Conservation (phyloP, 2,888 invertebrate genomes). For the Esperia sulphurella region DNA sequence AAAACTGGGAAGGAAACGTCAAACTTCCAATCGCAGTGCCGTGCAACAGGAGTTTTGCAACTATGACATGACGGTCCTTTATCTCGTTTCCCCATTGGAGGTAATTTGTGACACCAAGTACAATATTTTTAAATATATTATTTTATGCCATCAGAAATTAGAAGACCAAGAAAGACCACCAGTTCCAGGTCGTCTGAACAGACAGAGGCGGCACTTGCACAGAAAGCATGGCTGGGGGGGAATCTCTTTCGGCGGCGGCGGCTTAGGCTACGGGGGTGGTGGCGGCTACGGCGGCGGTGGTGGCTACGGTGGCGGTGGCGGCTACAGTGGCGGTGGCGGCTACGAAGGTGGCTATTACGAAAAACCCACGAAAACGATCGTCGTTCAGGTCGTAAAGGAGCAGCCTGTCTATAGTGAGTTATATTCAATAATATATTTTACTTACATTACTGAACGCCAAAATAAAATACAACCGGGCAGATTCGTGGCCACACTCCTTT, state of each 20-base stretch:
- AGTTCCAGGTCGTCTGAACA: slow-evolving; percentile 26
- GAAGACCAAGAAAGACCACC: slow-evolving; percentile 52
- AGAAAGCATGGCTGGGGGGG: slow-evolving; percentile 29
- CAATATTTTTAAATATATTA: background rate
- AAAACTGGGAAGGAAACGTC: no score
- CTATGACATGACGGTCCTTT: no score
- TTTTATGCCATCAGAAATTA: slow-evolving; percentile 46
- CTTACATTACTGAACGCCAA: no score
- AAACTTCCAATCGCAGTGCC: no score
- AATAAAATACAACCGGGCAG: no score
- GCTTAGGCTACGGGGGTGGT: slow-evolving; percentile 22
- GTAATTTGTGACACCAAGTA: background rate
- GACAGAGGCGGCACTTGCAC: slow-evolving; percentile 50
- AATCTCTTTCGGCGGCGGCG: slow-evolving; percentile 19
- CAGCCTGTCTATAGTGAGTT: slow-evolving; percentile 22
- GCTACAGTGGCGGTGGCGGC: slow-evolving; percentile 23
- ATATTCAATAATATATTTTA: no score
- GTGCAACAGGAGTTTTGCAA: no score
- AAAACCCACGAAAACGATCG: slow-evolving; percentile 10
- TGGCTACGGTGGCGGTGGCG: slow-evolving; percentile 23
- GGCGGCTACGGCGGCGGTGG: slow-evolving; percentile 22
- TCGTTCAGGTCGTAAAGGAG: slow-evolving; percentile 48
- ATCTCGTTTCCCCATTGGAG: no score
- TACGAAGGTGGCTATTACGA: slow-evolving; percentile 22
- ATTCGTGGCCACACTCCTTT: no score